Base-by-base conservation (phyloP, 2,888 invertebrate genomes). In the Antheraea yamamai region DNA sequence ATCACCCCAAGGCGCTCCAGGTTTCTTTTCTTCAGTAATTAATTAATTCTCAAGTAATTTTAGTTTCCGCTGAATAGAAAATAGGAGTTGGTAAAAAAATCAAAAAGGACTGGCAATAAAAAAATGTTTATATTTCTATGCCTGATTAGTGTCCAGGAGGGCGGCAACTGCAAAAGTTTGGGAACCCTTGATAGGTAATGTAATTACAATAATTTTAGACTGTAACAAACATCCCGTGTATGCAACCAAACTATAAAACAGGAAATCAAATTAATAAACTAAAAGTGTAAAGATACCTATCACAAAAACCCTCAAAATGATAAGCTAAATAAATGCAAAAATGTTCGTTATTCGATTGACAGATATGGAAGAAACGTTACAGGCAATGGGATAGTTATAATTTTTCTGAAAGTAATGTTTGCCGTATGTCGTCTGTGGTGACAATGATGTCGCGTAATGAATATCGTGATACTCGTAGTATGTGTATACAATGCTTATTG, bases 211-310 rank as follows among this genome's bases (percentile, higher is more conserved):
- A 26, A 10, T 66, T 66, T 66, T 30, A 30, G 20, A 58, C 52
- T 18, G 70, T 70, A 75, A 70, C 75, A 75, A 75, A 75, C 73
- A 73, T 58, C 74, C 75, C n/a, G 74, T 23, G 58, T 39, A 58
- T 75, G 66, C 55, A 71, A 72, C 68, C 74, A 73, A 76, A 76
- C 26, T 58, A 70, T 73, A 23, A n/a, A 26, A n/a, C n/a, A n/a
- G n/a, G n/a, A n/a, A n/a, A n/a, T n/a, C n/a, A n/a, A 70, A 70
- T 39, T 70, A 64, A 61, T 68, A 30, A 30, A 4, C 30, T 35
- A 35, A 68, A 35, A 1, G n/a, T 7, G 30, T 68, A 18, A 6
- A 68, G 1, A 68, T 68, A 30, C 30, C 26, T 70, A 70, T 70
- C 70, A 70, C 70, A 70, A 39, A 39, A 39, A 20, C 70, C 18